Evolutionary conservation across 2,888 invertebrate genomes (phyloP), one percentile per base, ranked within the genome.

Genomic region (Drosophila kambysellisi): DNA sequence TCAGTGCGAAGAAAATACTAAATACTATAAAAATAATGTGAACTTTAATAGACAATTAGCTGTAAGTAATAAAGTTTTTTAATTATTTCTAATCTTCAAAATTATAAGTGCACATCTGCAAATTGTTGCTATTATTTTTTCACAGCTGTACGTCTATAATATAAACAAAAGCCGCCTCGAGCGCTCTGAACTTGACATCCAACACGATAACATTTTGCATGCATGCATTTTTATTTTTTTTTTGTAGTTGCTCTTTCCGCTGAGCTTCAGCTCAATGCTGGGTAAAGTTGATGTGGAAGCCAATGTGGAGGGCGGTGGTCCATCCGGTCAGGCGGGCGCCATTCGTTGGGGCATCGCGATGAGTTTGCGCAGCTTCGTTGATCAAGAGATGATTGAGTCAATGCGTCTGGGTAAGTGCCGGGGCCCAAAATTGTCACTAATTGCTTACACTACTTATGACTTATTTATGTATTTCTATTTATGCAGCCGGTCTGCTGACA

Each of bases 311-410:
- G 95, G 95, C 43, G 96, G 96, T 43, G 98, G 98, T 15, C 94
- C 95, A 41, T 95, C 96, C 20, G 96, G 97, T 0, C 97, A 98
- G 93, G 95, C 98, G n/a, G 98, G 98, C 46, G 97, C 98, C 58
- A 95, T 99, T 68, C 95, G 99, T 72, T 96, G 96, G 95, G 98
- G 97, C 32, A 96, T 99, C 68, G 95, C 98, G n/a, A 95, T 95
- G 95, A 96, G 96, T 32, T 94, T 99, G 62, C 95, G 96, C 63
- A 96, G 97, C 92, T 98, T 98, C 94, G 96, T 98, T 25, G 96
- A 96, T 82, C 92, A 94, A 70, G 95, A 96, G 25, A 96, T 95
- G 94, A 93, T 96, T 63, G 96, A 98, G 92, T 95, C 95, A 91
- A 97, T 99, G 98, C 95, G 97, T 94, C 92, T 98, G 78, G 97